These are phyloP conservation scores for Schizaphis graminum DNA, from an alignment of 2,888 invertebrate genomes.

Conservation along the genomic window DNA sequence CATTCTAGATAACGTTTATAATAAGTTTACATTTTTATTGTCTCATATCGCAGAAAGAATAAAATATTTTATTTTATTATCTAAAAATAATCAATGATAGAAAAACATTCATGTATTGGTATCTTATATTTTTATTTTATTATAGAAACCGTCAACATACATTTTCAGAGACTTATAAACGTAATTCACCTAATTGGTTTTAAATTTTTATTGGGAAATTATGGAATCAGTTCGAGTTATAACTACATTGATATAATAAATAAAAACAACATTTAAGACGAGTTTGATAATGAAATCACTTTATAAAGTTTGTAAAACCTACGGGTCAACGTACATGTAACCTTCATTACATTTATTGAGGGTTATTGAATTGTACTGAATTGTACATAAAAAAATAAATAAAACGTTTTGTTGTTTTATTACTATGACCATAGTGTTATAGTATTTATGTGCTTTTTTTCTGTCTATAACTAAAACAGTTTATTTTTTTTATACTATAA, in stretches of 20 bases:
- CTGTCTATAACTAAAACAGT: not conserved
- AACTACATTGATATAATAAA: not conserved
- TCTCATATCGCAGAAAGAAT: not conserved
- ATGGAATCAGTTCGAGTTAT: not conserved
- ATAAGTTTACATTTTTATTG: slow-evolving; percentile 36
- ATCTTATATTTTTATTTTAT: not conserved
- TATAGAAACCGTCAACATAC: not conserved
- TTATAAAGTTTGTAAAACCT: not conserved
- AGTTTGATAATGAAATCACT: slow-evolving; percentile 35
- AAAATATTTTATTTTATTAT: not conserved
- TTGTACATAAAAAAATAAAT: slow-evolving; percentile 23
- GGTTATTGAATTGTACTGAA: not conserved
- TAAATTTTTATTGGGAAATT: not conserved
- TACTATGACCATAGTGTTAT: not conserved
- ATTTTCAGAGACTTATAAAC: not conserved
- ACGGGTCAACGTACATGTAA: slow-evolving; percentile 21
- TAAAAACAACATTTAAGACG: not conserved
- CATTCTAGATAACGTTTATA: slow-evolving; percentile 19
- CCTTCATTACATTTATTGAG: slow-evolving; percentile 35
- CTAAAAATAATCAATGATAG: not conserved
- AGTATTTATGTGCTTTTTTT: slow-evolving; percentile 34
- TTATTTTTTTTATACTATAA: slow-evolving; percentile 27
- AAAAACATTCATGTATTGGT: not conserved
- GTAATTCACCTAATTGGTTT: not conserved
- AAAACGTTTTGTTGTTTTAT: slow-evolving; percentile 48